Evolutionary conservation across 2,797 vertebrate species (phyloP), one percentile per base, ranked within the genome.

Genomic region (Gadopsis marmoratus): DNA sequence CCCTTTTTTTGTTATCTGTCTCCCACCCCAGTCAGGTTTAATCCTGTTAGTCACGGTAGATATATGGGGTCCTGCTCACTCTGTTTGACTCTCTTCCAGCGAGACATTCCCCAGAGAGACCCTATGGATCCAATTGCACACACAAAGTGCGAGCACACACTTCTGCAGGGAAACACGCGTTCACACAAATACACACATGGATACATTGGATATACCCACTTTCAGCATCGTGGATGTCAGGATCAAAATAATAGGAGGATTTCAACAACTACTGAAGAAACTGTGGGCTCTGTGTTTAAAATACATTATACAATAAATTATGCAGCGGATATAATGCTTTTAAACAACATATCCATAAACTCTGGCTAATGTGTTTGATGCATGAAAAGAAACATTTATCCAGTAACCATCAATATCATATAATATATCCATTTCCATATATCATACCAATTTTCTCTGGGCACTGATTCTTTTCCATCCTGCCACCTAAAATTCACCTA

Each of bases 1-100:
- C 23, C 35, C 33, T 11, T 4, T 33, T 74, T 51, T 69, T 87
- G 66, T 88, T 80, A 86, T 91, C 89, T 83, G 79, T 90, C 84
- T 93, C 86, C 83, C 85, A 82, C 71, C 81, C 82, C 91, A 93
- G 92, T 92, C 90, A 93, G 89, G 82, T 93, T 92, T 92, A 94
- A 94, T 93, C 92, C 91, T 84, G 88, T 94, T 94, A 91, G 93
- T 93, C 92, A 91, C 77, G 85, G 90, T 85, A 89, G 92, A 93
- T 93, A 91, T 91, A 92, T 81, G 85, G 84, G 85, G 86, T 89
- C 88, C 88, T 65, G 88, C 85, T 92, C 88, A 80, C 81, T 86
- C 78, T 82, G 83, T 86, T 85, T 88, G 85, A 93, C 86, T 92
- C 75, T 86, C 66, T 89, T 90, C 87, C 90, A 90, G 73, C 56